phyloP scores from a whole-genome alignment of 2,797 vertebrate genomes.

The Allobates femoralis region DNA sequence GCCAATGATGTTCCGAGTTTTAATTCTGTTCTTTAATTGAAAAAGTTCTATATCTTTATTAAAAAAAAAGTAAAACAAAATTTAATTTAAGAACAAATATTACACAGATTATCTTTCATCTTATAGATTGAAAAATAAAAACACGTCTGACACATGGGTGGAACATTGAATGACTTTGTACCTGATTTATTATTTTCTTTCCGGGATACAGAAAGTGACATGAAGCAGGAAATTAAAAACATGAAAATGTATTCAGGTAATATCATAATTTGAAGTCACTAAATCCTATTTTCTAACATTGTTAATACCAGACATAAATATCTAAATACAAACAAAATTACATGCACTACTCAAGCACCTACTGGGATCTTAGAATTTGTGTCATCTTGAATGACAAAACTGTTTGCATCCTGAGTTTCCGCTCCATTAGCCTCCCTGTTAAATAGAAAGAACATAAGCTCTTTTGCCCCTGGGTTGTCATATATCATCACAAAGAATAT shows the following conservation, averaged over 20 bases:
- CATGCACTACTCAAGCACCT: constrained; percentile 34
- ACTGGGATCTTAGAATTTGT: constrained; percentile 45
- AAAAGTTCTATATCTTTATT: too few species aligned
- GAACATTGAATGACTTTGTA: background rate
- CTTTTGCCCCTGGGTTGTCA: constrained; percentile 44
- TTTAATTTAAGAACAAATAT: background rate
- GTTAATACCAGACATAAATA: background rate
- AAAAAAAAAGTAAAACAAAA: too few species aligned
- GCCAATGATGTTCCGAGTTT: too few species aligned
- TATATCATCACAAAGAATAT: constrained; percentile 41
- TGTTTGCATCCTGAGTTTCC: constrained; percentile 57
- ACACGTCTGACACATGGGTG: background rate
- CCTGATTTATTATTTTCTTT: background rate
- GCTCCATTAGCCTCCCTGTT: constrained; percentile 58
- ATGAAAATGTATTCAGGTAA: background rate
- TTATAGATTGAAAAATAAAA: background rate
- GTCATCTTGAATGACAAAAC: constrained; percentile 60
- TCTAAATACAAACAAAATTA: background rate
- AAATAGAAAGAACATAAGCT: constrained; percentile 56
- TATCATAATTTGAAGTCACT: background rate
- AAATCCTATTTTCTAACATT: constrained; percentile 7
- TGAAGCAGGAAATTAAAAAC: background rate
- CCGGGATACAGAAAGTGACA: background rate
- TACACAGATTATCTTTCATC: background rate
- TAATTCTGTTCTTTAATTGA: too few species aligned